A percentile compares a stretch with the other conserved stretches of the same genome.
Conservation (phyloP, 2,113 vertebrate genomes). For the Eulacestoma nigropectus region DNA sequence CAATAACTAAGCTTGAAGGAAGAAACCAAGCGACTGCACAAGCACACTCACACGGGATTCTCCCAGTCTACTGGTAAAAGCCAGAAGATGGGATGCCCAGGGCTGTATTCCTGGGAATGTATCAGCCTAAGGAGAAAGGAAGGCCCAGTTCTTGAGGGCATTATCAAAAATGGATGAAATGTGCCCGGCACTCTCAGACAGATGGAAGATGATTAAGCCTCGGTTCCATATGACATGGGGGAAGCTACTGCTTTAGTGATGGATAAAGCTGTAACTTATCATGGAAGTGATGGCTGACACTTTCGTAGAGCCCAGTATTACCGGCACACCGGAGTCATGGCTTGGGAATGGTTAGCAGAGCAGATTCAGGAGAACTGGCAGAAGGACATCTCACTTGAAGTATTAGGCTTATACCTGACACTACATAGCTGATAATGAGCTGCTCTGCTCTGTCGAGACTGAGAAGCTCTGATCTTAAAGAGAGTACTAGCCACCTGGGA, state of each 20-base stretch:
- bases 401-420: background rate
- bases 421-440: background rate
- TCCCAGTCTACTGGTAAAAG: background rate
- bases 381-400: background rate
- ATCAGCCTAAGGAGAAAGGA: background rate
- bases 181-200: background rate
- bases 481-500: background rate
- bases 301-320: background rate
- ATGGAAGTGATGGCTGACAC: background rate
- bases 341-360: background rate
- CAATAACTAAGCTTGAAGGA: background rate
- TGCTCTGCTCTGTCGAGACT: background rate
- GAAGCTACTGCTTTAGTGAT: background rate
- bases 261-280: background rate
- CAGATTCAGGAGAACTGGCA: background rate
- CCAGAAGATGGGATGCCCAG: background rate
- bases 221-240: background rate
- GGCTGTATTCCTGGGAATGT: background rate
- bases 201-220: background rate
- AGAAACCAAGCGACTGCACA: accelerated
- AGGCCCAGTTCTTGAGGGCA: background rate
- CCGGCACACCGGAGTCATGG: background rate
- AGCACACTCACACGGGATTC: background rate
- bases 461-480: background rate
- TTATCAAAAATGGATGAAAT: background rate